A percentile compares a stretch with the other conserved stretches of the same genome.
phyloP scores from a whole-genome alignment of 2,888 invertebrate genomes.

The Chironomus tentans region DNA sequence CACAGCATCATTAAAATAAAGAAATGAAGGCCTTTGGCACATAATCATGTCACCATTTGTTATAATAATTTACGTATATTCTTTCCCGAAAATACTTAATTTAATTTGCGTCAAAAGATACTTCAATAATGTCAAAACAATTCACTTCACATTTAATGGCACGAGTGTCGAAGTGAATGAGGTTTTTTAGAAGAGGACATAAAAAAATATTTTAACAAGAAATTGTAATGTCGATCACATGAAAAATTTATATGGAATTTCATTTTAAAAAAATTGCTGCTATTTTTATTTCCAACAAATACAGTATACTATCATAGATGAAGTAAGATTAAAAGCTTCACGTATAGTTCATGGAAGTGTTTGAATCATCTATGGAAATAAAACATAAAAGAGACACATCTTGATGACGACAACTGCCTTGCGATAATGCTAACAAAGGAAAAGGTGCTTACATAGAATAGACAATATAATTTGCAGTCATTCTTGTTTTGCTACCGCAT shows the following conservation, averaged over 20 bases:
- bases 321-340: not conserved
- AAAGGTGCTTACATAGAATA: not conserved
- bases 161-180: not conserved
- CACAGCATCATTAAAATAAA: not conserved
- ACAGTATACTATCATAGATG: not conserved
- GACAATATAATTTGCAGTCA: not conserved
- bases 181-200: no score
- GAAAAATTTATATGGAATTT: no score
- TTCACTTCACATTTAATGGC: not conserved
- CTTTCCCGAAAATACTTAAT: not conserved
- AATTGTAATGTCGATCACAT: no score
- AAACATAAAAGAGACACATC: not conserved
- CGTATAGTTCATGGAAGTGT: not conserved
- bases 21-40: no score
- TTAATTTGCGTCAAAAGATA: not conserved
- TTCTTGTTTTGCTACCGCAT: not conserved
- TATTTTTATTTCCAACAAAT: no score
- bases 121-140: not conserved
- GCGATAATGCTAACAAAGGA: not conserved
- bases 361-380: no score
- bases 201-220: no score
- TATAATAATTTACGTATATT: not conserved
- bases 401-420: slow-evolving; percentile 2
- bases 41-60: no score
- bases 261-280: no score